Percentiles rank a stretch among this genome's conserved stretches.
Conservation (phyloP, 2,888 invertebrate species). For the Brachyptera risi region DNA sequence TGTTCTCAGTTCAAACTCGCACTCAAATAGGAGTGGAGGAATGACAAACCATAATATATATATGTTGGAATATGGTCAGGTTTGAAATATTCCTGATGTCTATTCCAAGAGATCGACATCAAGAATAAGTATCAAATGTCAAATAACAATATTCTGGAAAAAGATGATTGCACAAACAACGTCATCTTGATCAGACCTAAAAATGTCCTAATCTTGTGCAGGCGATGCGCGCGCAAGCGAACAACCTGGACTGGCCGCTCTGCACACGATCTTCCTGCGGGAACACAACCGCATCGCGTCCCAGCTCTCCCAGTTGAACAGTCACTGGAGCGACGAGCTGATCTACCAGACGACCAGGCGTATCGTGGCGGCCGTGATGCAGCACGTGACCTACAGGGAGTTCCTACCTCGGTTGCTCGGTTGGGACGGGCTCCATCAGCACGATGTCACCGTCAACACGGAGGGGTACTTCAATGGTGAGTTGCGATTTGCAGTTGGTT, state of each 20-base stretch:
- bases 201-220: no score
- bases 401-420: constrained; percentile 54
- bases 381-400: constrained; percentile 43
- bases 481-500: no score
- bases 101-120: no score
- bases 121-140: no score
- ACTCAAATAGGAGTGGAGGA: no score
- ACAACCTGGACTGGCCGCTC: constrained; percentile 47
- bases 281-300: constrained; percentile 48
- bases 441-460: constrained; percentile 46
- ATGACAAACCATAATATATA: no score
- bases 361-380: constrained; percentile 41
- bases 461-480: constrained; percentile 46
- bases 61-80: no score
- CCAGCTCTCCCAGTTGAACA: constrained; percentile 42
- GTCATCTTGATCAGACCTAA: no score
- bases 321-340: constrained; percentile 45
- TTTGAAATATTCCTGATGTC: no score
- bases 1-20: no score
- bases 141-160: no score
- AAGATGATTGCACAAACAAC: no score
- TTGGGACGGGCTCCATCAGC: constrained; percentile 45
- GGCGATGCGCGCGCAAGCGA: constrained; percentile 48
- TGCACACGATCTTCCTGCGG: constrained; percentile 48
- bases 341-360: constrained; percentile 42